phyloP scores from a whole-genome alignment of 2,113 vertebrate species.

The Dromiciops gliroides region DNA sequence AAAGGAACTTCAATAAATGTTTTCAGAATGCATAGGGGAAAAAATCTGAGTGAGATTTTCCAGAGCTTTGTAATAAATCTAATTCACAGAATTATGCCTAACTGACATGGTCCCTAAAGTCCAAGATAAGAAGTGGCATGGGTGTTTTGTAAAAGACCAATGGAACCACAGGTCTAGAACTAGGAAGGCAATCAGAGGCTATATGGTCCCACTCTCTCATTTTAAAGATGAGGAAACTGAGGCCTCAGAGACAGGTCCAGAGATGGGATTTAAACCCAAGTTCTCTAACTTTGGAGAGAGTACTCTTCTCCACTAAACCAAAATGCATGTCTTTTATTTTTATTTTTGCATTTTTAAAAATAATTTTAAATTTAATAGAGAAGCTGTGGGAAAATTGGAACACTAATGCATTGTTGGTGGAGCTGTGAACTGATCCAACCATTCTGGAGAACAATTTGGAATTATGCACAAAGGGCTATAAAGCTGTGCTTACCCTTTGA shows the following conservation, averaged over 20 bases:
- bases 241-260: not conserved
- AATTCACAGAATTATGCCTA: not conserved
- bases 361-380: not conserved
- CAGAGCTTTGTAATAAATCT: not conserved
- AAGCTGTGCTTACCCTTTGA: no score
- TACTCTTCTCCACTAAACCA: not conserved
- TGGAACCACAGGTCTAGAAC: not conserved
- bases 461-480: no score
- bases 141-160: not conserved
- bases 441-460: no score
- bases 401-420: no score
- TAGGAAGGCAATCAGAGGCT: not conserved
- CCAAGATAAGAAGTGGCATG: not conserved
- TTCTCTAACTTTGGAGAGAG: not conserved
- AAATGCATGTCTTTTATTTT: not conserved
- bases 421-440: no score
- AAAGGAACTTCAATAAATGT: conserved; percentile 44
- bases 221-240: not conserved
- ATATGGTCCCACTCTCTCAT: not conserved
- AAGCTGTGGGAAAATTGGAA: no score
- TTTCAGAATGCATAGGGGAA: conserved; percentile 54
- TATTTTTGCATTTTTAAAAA: not conserved
- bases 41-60: conserved; percentile 36
- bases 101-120: not conserved
- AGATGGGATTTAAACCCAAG: not conserved